phyloP scores from a whole-genome alignment of 2,113 vertebrate species.

The Podarcis muralis region DNA sequence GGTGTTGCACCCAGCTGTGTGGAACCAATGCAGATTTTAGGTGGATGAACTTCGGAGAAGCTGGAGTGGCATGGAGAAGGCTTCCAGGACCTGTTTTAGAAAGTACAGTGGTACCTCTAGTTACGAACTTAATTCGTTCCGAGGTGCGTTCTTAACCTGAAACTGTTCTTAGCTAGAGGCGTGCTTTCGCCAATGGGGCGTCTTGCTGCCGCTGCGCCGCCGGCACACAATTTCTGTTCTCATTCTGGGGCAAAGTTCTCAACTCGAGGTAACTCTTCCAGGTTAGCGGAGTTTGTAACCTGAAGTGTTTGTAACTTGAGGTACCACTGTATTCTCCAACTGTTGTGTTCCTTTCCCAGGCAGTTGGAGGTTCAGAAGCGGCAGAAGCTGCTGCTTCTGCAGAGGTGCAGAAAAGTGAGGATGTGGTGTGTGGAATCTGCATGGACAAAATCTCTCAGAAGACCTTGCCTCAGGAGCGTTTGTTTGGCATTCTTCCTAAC shows the following conservation, averaged over 20 bases:
- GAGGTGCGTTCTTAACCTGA: too few species aligned
- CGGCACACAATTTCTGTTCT: too few species aligned
- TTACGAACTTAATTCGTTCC: too few species aligned
- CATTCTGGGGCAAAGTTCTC: too few species aligned
- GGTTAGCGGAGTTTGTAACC: too few species aligned
- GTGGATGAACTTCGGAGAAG: rapidly evolving
- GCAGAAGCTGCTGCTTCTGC: conserved; percentile 3
- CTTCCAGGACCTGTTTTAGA: neutral
- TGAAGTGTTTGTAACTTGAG: neutral
- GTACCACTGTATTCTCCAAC: too few species aligned
- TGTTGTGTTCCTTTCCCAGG: neutral
- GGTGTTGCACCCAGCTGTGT: neutral
- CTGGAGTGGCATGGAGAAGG: neutral
- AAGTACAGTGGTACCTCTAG: neutral
- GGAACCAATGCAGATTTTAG: neutral
- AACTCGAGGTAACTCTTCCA: too few species aligned
- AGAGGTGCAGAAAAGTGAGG: conserved; percentile 73
- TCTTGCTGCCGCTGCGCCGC: too few species aligned
- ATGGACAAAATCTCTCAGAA: conserved; percentile 93
- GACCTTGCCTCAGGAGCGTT: conserved; percentile 43
- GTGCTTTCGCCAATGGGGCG: too few species aligned
- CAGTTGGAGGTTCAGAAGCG: neutral
- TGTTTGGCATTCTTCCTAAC: conserved; percentile 89
- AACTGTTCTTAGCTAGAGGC: too few species aligned
- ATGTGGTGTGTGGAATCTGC: conserved; percentile 87